Conservation (phyloP, 2,797 vertebrate genomes). For the Carduelis carduelis region DNA sequence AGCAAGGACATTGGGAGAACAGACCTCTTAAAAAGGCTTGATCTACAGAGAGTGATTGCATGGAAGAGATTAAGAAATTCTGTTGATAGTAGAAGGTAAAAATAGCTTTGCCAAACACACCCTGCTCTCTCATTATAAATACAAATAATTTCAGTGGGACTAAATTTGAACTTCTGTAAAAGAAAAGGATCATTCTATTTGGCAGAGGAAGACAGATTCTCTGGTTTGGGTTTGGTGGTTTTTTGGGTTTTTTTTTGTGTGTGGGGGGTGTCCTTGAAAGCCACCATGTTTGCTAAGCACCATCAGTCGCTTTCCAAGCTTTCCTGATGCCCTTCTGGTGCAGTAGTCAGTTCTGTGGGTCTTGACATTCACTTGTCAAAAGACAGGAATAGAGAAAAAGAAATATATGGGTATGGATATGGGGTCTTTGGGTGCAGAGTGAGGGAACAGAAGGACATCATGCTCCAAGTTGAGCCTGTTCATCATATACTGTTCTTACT, state of each 20-base stretch:
- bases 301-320: background rate
- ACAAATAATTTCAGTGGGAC: background rate
- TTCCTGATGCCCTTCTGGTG: background rate
- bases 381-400: background rate
- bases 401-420: background rate
- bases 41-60: background rate
- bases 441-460: background rate
- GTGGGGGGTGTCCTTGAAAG: background rate
- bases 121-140: background rate
- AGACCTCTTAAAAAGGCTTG: background rate
- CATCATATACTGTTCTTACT: no score
- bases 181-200: background rate
- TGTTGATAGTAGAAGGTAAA: background rate
- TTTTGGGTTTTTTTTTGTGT: no score
- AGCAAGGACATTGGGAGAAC: background rate
- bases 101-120: background rate
- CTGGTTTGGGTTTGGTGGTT: background rate
- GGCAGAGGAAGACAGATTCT: background rate
- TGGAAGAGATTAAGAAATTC: background rate
- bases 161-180: background rate
- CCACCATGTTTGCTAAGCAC: background rate
- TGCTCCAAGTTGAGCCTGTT: background rate
- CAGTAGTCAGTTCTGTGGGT: background rate
- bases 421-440: background rate
- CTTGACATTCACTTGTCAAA: background rate